These are phyloP conservation scores for Sarotherodon lohbergeri DNA, from an alignment of 2,113 vertebrate genomes.

Conservation along the genomic window DNA sequence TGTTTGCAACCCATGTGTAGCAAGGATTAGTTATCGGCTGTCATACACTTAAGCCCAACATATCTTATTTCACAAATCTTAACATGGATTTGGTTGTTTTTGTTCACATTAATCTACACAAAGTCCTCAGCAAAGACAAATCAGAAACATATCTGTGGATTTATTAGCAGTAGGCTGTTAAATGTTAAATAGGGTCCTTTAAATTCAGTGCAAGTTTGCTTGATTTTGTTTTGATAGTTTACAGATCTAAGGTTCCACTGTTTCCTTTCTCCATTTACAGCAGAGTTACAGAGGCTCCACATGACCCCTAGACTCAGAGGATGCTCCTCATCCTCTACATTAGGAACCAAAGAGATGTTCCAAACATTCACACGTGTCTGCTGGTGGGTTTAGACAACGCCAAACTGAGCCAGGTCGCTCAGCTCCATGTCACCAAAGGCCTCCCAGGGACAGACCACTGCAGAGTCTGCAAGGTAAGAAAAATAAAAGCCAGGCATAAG, in stretches of 20 bases:
- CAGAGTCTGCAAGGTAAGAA: background rate
- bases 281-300: background rate
- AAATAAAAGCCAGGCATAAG: slow-evolving; percentile 59
- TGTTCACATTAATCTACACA: background rate
- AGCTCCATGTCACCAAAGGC: slow-evolving; percentile 57
- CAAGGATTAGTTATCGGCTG: background rate
- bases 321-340: background rate
- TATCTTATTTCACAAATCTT: background rate
- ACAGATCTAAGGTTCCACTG: background rate
- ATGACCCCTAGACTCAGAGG: background rate
- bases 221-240: background rate
- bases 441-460: background rate
- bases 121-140: background rate
- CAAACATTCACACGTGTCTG: background rate
- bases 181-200: background rate
- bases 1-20: background rate
- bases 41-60: background rate
- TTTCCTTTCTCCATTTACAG: background rate
- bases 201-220: background rate
- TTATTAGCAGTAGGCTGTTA: accelerated
- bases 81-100: background rate
- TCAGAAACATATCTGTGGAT: background rate
- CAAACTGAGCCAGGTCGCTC: slow-evolving; percentile 83
- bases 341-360: background rate
- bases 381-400: slow-evolving; percentile 73